Percentiles rank a stretch among this genome's conserved stretches.
phyloP scores from a whole-genome alignment of 2,888 invertebrate species.

The Salticus scenicus region DNA sequence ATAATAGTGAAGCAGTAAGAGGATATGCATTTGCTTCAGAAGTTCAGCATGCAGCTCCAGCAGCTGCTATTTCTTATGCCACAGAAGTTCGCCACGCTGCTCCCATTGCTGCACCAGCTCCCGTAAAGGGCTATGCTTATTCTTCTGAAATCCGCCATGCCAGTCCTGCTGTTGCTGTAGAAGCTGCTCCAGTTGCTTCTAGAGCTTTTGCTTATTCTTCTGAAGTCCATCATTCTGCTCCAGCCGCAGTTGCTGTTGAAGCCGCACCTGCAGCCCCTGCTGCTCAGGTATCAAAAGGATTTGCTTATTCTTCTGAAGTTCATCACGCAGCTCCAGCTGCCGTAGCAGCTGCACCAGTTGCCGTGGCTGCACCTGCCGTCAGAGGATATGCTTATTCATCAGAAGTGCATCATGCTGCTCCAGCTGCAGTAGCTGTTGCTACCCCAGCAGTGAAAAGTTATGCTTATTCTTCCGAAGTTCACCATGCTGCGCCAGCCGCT shows the following conservation, averaged over 20 bases:
- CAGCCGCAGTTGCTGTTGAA: slow-evolving; percentile 1
- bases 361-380: slow-evolving; percentile 4
- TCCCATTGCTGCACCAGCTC: neutral
- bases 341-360: slow-evolving; percentile 17
- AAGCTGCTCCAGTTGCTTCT: neutral
- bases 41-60: slow-evolving; percentile 36
- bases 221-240: slow-evolving; percentile 24
- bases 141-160: slow-evolving; percentile 41
- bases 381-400: slow-evolving; percentile 27
- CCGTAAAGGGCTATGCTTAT: slow-evolving; percentile 40
- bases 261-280: slow-evolving; percentile 1
- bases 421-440: slow-evolving; percentile 16
- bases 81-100: slow-evolving; percentile 50
- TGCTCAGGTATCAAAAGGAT: slow-evolving; percentile 22
- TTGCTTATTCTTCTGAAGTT: slow-evolving; percentile 26
- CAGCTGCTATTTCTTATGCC: slow-evolving; percentile 28
- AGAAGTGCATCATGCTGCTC: slow-evolving; percentile 27
- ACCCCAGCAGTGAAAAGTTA: slow-evolving; percentile 35
- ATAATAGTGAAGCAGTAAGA: neutral
- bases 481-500: slow-evolving; percentile 42
- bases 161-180: slow-evolving; percentile 24
- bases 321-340: slow-evolving; percentile 40
- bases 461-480: slow-evolving; percentile 38
- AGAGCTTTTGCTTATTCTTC: slow-evolving; percentile 26
- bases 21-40: slow-evolving; percentile 47